Evolutionary conservation across 2,888 invertebrate genomes (phyloP).

Genomic region (Oscheius sp.): DNA sequence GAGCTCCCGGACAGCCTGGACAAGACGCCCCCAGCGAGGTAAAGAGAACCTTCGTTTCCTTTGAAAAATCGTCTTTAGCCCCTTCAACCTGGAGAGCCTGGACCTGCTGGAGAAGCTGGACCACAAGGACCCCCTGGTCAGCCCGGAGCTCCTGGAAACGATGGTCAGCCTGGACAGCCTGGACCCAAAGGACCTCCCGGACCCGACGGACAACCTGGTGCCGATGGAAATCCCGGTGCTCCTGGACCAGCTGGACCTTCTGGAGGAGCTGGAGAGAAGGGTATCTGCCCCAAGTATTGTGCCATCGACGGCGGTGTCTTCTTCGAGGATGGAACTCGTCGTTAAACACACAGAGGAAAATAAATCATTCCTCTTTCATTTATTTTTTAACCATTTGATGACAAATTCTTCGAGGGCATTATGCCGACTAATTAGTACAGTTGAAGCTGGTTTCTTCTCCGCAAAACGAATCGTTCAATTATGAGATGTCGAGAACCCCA

Average conservation of each 20-base stretch:
- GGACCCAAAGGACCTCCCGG: slow-evolving; percentile 39
- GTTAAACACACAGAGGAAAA: slow-evolving; percentile 18
- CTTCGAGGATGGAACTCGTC: slow-evolving; percentile 68
- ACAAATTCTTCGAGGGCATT: too few species aligned
- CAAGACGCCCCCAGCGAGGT: slow-evolving; percentile 45
- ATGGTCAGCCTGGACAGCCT: slow-evolving; percentile 37
- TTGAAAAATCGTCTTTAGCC: not conserved
- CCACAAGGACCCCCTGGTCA: slow-evolving; percentile 57
- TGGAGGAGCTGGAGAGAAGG: slow-evolving; percentile 54
- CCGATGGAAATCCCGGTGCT: slow-evolving; percentile 51
- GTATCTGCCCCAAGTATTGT: slow-evolving; percentile 61
- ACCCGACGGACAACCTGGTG: slow-evolving; percentile 47
- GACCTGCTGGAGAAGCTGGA: slow-evolving; percentile 55
- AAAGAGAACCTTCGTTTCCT: not conserved
- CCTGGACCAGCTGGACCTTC: slow-evolving; percentile 48
- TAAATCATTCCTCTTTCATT: too few species aligned
- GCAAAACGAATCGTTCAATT: slow-evolving; percentile 63
- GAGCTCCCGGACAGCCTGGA: slow-evolving; percentile 56
- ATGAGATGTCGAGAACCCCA: not conserved
- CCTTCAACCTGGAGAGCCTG: slow-evolving; percentile 52
- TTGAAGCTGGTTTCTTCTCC: slow-evolving; percentile 67
- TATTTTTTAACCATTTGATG: too few species aligned
- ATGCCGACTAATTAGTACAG: slow-evolving; percentile 58
- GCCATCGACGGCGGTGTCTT: slow-evolving; percentile 64
- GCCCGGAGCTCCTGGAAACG: slow-evolving; percentile 44